phyloP scores from a whole-genome alignment of 2,888 invertebrate genomes.

The Drosophila diplacantha region DNA sequence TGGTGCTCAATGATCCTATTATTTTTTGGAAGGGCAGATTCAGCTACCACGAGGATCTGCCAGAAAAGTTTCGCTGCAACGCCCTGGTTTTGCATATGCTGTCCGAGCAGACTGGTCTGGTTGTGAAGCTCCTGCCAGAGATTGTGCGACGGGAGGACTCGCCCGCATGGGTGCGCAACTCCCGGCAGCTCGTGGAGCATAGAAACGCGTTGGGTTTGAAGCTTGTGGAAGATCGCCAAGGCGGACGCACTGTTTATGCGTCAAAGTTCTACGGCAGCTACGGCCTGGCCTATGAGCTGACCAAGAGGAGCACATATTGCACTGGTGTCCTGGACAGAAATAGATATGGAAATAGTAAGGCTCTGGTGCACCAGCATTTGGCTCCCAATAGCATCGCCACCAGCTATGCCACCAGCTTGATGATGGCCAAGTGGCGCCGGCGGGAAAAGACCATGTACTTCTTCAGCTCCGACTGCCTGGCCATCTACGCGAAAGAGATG shows the following conservation, averaged over 20 bases:
- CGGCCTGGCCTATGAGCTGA: conserved; percentile 56
- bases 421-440: conserved; percentile 68
- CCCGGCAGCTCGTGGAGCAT: conserved; percentile 53
- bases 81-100: conserved; percentile 56
- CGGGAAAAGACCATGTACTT: conserved; percentile 59
- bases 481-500: conserved; percentile 61
- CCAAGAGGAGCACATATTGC: conserved; percentile 55
- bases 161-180: conserved; percentile 43
- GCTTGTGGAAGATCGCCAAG: conserved; percentile 45
- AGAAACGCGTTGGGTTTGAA: conserved; percentile 47
- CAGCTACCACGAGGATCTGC: conserved; percentile 48
- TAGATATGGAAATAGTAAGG: conserved; percentile 64
- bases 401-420: conserved; percentile 53
- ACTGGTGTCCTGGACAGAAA: conserved; percentile 63
- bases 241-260: conserved; percentile 59
- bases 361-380: conserved; percentile 51
- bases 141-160: conserved; percentile 37
- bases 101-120: conserved; percentile 56
- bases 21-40: conserved; percentile 58
- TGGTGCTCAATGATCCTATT: conserved; percentile 63
- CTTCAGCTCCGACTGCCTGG: conserved; percentile 66
- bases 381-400: conserved; percentile 50
- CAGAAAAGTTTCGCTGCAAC: conserved; percentile 51
- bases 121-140: conserved; percentile 54
- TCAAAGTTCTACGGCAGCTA: conserved; percentile 67